Evolutionary conservation across 2,888 invertebrate genomes (phyloP), one percentile per base, ranked within the genome.

Genomic region (Hybos culiciformis): DNA sequence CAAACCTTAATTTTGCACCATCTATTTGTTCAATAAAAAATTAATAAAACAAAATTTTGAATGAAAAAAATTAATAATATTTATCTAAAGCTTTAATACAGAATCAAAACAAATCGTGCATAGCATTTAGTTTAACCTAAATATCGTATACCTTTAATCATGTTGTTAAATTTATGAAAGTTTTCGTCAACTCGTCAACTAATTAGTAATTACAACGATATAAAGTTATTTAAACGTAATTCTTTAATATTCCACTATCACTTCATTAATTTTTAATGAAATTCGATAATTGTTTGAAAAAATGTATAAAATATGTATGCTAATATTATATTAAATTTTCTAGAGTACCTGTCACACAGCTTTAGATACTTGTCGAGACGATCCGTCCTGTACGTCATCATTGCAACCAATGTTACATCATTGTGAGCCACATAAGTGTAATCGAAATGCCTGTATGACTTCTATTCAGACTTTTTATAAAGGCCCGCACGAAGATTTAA

Each of bases 341-440:
- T 77, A 86, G 68, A 87, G 86, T 57, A 90, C 90, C 54, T 90
- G 91, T 67, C 87, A 88, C 67, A 77, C 82, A 53, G 88, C 88
- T 38, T 70, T 85, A 70, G 80, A 82, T 59, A 74, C 79, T 47
- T 85, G 82, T 69, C 84, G 85, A 67, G 83, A 80, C 66, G 81
- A 88, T 69, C 74, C 76, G 56, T 79, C 80, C 59, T 90, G 90
- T 63, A 77, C 79, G 61, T 72, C 74, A 54, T 76, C 84, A 44
- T 70, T 90, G 56, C 81, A 85, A 41, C 85, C 87, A n/a, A 83
- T 90, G 53, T 73, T 90, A 56, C 81, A 79, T 67, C 80, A 82
- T 63, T 91, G 91, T 61, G 84, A 85, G 58, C 67, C 73, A 55
- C 71, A 74, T 53, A 71, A 78, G 52, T 91, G 90, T 67, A 82